Evolutionary conservation across 2,113 vertebrate species (phyloP).

Genomic region (Nymphicus hollandicus): DNA sequence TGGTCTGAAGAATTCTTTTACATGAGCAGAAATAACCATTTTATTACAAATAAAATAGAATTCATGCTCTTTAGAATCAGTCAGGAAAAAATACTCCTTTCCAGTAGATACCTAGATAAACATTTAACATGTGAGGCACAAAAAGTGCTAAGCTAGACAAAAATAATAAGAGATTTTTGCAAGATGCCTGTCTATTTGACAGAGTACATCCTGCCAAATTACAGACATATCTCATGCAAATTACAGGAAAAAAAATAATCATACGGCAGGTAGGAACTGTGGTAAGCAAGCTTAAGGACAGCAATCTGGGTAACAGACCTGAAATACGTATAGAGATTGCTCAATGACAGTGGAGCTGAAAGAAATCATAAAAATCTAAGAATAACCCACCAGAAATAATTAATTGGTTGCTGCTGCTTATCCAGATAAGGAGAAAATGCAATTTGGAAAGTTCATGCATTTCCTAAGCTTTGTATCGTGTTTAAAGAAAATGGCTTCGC

Average conservation of each 20-base stretch:
- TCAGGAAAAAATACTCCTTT: neutral
- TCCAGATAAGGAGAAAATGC: neutral
- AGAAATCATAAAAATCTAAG: constrained; percentile 2
- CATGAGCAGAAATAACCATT: constrained; percentile 2
- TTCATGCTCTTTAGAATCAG: neutral
- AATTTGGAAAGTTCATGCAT: neutral
- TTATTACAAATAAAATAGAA: constrained; percentile 43
- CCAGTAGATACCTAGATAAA: neutral
- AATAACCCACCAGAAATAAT: neutral
- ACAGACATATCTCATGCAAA: constrained; percentile 28
- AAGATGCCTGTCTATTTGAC: neutral
- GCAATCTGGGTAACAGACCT: neutral
- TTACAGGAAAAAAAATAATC: neutral
- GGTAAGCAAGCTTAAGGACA: constrained; percentile 9
- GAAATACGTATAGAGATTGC: neutral
- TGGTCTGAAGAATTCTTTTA: constrained; percentile 6
- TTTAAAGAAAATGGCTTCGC: neutral
- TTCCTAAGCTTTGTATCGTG: neutral
- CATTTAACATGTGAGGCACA: neutral
- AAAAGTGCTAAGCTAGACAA: neutral
- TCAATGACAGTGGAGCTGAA: neutral
- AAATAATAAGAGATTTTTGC: neutral
- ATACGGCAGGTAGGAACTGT: neutral
- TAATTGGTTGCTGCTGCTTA: neutral
- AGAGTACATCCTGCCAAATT: neutral